Evolutionary conservation across 2,888 invertebrate genomes (phyloP).

Genomic region (Dendrolimus houi): DNA sequence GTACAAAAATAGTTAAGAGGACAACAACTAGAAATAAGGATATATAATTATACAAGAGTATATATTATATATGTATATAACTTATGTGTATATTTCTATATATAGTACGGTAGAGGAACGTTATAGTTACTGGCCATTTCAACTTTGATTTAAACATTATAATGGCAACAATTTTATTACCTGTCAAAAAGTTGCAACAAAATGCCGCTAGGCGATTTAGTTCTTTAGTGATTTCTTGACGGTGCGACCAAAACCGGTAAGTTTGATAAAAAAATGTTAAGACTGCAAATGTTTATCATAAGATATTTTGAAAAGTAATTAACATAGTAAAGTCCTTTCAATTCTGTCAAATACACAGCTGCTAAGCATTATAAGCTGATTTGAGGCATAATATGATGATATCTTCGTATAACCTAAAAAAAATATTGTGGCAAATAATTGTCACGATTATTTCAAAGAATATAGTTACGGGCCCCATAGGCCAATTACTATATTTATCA

Average conservation of each 20-base stretch:
- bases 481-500: too few relatives aligned
- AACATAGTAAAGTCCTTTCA: neutral
- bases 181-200: constrained; percentile 1
- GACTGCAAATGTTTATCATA: neutral
- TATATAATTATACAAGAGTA: too few relatives aligned
- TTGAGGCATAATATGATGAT: neutral
- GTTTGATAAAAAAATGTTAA: neutral
- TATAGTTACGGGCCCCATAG: neutral
- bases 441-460: neutral
- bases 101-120: too few relatives aligned
- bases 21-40: too few relatives aligned
- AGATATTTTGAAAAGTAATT: neutral
- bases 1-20: too few relatives aligned
- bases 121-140: too few relatives aligned
- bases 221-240: constrained; percentile 1
- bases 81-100: too few relatives aligned
- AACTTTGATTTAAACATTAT: too few relatives aligned
- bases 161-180: constrained; percentile 1
- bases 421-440: neutral
- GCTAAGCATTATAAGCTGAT: constrained; percentile 1
- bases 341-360: neutral
- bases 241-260: neutral
- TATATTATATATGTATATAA: too few relatives aligned
- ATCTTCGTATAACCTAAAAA: neutral
- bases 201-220: neutral